Percentiles rank a stretch among this genome's conserved stretches.
Conservation (phyloP, 2,797 vertebrate species). For the Sebastes trivittatus region DNA sequence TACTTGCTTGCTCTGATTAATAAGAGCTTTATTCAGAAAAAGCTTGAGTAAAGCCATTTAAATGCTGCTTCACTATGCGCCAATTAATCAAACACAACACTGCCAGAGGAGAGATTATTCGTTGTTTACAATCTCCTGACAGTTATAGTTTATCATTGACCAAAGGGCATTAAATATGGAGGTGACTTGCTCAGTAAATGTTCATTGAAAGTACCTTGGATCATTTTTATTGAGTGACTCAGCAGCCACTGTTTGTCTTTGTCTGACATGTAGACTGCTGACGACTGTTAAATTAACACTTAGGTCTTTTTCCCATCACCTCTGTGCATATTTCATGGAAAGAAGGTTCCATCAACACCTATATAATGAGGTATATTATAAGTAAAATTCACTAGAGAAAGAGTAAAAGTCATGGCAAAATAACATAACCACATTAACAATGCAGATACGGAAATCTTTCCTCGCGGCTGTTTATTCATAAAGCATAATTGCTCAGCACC, state of each 20-base stretch:
- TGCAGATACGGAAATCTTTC: constrained; percentile 30
- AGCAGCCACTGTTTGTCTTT: constrained; percentile 5
- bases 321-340: background rate
- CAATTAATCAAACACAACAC: constrained; percentile 38
- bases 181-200: constrained; percentile 31
- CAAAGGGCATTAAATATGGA: constrained; percentile 12
- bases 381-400: background rate
- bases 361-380: background rate
- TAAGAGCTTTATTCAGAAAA: background rate
- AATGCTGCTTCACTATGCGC: background rate
- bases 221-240: constrained; percentile 35
- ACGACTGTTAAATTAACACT: constrained; percentile 1
- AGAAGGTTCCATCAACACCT: background rate
- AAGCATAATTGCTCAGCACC: constrained; percentile 48
- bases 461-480: constrained; percentile 59
- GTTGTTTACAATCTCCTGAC: constrained; percentile 31
- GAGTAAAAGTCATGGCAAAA: background rate
- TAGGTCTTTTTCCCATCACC: background rate
- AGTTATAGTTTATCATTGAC: constrained; percentile 37
- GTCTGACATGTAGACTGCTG: background rate
- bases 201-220: constrained; percentile 20
- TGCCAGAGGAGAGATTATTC: background rate
- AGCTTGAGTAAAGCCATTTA: background rate
- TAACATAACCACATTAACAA: constrained; percentile 19
- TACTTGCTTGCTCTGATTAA: background rate